Base-by-base conservation (phyloP, 2,888 invertebrate genomes). In the Catonia carolina region DNA sequence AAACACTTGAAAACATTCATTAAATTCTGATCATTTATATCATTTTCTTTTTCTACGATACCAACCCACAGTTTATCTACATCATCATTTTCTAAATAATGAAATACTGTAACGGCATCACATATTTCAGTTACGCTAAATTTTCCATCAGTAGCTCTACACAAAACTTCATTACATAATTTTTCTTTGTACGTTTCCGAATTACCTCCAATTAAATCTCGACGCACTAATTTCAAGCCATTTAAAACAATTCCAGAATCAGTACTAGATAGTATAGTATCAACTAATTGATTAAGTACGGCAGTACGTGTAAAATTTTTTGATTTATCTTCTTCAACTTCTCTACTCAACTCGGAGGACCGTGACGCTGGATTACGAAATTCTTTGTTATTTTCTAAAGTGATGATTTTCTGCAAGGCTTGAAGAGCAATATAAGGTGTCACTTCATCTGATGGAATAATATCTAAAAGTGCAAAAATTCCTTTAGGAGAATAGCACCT, bases 21-120 rank as follows among this genome's bases (percentile, higher is more conserved):
- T 57, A 85, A 74, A 67, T 82, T 82, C 8, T 70, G 70, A 56
- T 77, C 77, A 69, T 77, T 72, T 37, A 86, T 81, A 23, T 80
- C 77, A 33, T 73, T 68, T 63, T 80, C 78, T 55, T 75, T 76
- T 59, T 77, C 78, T 17, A 78, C 71, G 64, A 86, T 77, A 8
- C 83, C 84, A 57, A 79, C 74, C 85, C 85, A 86, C 36, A 85
- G 69, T 67, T 80, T 79, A 63, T 86, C 84, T 56, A 82, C 74
- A 20, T 77, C 75, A 22, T 74, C 71, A 60, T 77, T 74, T 45
- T 70, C 76, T 65, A 78, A 77, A 51, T 70, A 71, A 12, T 76
- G 74, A 31, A 85, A 71, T 63, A 78, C 76, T 35, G 71, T 72
- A n/a, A 81, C 73, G 59, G 82, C 76, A 53, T 78, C 73, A 67